These are phyloP conservation scores for Tetrao urogallus DNA, from an alignment of 2,113 vertebrate genomes.

Conservation along the genomic window DNA sequence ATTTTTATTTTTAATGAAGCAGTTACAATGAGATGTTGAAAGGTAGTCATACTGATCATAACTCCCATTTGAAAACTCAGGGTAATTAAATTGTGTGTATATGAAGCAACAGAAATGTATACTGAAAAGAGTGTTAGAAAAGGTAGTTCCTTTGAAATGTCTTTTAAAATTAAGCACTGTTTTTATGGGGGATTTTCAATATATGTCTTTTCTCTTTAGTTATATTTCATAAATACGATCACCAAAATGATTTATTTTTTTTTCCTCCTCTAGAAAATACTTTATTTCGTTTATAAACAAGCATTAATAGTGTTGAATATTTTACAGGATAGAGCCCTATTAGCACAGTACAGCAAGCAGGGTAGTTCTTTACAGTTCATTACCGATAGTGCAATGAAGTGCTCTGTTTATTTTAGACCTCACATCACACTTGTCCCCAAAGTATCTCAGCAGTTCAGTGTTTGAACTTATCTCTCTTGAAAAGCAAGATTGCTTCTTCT, in stretches of 20 bases:
- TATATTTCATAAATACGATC: neutral
- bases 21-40: neutral
- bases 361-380: neutral
- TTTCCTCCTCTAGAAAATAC: neutral
- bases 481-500: conserved; percentile 14
- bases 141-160: neutral
- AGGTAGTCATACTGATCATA: neutral
- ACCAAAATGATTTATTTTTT: neutral
- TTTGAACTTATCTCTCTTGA: conserved; percentile 29
- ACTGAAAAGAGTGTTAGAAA: neutral
- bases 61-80: neutral
- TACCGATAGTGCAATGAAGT: neutral
- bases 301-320: neutral
- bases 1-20: neutral
- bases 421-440: neutral
- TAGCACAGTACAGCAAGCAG: neutral
- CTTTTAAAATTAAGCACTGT: neutral
- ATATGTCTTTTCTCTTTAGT: neutral
- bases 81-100: neutral
- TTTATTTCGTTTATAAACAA: neutral
- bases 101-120: neutral
- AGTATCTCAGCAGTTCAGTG: neutral
- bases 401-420: conserved; percentile 47
- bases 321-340: neutral
- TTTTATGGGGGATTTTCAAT: neutral